A percentile compares a stretch with the other conserved stretches of the same genome.
Evolutionary conservation across 2,797 vertebrate species (phyloP).

Genomic region (Rallus crepitans): DNA sequence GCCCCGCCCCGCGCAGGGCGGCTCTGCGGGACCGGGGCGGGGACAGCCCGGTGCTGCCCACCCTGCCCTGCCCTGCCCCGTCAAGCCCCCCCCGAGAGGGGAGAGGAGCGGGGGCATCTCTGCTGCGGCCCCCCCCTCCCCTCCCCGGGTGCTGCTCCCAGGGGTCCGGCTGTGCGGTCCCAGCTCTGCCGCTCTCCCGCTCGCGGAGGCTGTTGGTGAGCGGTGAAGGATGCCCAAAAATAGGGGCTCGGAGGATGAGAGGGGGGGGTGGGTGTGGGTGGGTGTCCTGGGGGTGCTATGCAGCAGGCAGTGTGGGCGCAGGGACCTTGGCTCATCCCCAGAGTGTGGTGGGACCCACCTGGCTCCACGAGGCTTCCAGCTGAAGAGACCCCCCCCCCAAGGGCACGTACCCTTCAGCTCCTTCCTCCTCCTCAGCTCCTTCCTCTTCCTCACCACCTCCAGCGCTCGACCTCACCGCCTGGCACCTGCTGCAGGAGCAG

Average conservation of each 20-base stretch:
- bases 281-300: background rate
- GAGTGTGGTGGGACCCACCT: background rate
- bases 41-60: background rate
- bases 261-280: no score
- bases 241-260: background rate
- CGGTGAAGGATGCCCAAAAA: accelerated
- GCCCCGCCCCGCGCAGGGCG: background rate
- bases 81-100: no score
- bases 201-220: no score
- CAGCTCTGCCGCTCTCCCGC: background rate
- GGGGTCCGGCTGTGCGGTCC: background rate
- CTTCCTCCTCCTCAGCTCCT: background rate
- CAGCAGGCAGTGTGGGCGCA: background rate
- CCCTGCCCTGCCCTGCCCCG: background rate
- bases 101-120: no score
- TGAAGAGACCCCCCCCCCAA: background rate
- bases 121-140: no score
- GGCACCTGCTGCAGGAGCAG: background rate
- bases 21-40: slow-evolving; percentile 43
- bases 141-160: background rate
- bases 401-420: accelerated
- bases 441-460: background rate
- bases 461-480: background rate
- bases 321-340: no score
- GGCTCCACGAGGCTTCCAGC: background rate